Percentiles rank a stretch among this genome's conserved stretches.
These are phyloP conservation scores for Atherinosoma microstoma DNA, from an alignment of 2,797 vertebrate species.

Conservation along the genomic window DNA sequence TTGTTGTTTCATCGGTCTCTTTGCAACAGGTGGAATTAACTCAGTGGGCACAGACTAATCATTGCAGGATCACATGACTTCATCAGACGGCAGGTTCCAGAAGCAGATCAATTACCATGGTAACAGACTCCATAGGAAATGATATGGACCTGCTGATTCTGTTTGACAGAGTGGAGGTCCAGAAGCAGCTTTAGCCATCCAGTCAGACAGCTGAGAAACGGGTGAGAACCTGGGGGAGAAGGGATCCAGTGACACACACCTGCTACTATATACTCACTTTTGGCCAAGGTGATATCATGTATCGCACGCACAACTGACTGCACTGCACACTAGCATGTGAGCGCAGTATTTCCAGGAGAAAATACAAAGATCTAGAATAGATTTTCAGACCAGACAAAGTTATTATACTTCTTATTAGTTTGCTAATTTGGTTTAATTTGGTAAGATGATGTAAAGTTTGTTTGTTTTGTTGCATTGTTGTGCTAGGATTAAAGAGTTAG, in stretches of 20 bases:
- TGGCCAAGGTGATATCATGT: constrained; percentile 64
- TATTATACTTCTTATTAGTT: neutral
- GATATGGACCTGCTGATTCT: constrained; percentile 40
- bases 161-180: constrained; percentile 62
- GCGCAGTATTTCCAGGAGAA: constrained; percentile 7
- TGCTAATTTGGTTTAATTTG: constrained; percentile 6
- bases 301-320: constrained; percentile 49
- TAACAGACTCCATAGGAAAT: constrained; percentile 22
- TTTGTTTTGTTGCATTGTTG: constrained; percentile 11
- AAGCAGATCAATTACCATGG: constrained; percentile 46
- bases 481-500: constrained; percentile 76
- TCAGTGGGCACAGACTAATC: constrained; percentile 6
- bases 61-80: constrained; percentile 53
- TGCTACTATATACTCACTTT: constrained; percentile 62
- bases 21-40: constrained; percentile 33
- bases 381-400: neutral
- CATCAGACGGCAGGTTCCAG: constrained; percentile 20
- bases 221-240: constrained; percentile 76
- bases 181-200: constrained; percentile 62
- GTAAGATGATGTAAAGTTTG: constrained; percentile 20
- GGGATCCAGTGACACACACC: constrained; percentile 66
- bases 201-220: constrained; percentile 70
- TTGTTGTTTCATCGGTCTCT: neutral
- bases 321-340: constrained; percentile 39
- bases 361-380: neutral